phyloP scores from a whole-genome alignment of 2,888 invertebrate species.

The Lasioglossum morio region DNA sequence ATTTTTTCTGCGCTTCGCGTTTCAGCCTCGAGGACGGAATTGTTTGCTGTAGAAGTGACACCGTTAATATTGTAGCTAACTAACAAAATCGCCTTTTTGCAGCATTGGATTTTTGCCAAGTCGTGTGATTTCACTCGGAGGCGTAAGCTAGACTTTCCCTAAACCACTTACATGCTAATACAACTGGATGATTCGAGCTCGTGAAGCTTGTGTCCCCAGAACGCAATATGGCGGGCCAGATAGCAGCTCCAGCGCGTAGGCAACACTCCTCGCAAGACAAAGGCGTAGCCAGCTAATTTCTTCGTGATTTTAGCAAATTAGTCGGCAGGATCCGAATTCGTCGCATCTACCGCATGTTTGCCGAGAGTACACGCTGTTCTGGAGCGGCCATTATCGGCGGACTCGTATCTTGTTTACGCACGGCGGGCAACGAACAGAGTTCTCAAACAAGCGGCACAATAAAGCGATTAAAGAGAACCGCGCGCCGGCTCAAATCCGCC shows the following conservation, averaged over 20 bases:
- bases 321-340: background rate
- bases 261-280: background rate
- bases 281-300: background rate
- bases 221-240: background rate
- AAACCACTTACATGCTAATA: background rate
- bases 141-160: background rate
- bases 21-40: background rate
- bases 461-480: constrained; percentile 49
- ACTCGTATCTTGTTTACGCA: constrained; percentile 57
- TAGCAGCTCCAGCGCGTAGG: background rate
- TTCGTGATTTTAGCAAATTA: background rate
- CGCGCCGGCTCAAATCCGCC: constrained; percentile 22
- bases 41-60: background rate
- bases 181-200: background rate
- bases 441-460: constrained; percentile 54
- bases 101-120: background rate
- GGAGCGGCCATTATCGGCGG: constrained; percentile 32
- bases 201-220: background rate
- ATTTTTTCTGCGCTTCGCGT: constrained; percentile 10
- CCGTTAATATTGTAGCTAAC: too few relatives aligned
- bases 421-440: constrained; percentile 49
- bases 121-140: background rate
- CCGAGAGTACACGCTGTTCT: background rate
- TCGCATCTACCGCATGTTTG: constrained; percentile 20
- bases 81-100: background rate